These are phyloP conservation scores for Torymus auratus DNA, from an alignment of 2,888 invertebrate genomes.

Conservation along the genomic window DNA sequence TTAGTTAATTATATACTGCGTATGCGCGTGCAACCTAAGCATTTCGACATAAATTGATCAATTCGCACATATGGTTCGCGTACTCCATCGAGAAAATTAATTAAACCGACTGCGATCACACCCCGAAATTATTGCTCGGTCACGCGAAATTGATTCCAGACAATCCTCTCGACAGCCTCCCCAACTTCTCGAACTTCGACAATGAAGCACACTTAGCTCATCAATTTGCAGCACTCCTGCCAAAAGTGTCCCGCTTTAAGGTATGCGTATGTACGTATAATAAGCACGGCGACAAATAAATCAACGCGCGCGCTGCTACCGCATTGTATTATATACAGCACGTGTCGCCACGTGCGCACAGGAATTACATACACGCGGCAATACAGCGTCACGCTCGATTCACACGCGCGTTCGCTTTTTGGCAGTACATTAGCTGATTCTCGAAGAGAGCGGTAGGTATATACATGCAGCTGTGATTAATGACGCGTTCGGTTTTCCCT, in stretches of 20 bases:
- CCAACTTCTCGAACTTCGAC: not conserved
- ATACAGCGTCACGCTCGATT: constrained; percentile 23
- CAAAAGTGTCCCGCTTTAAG: constrained; percentile 22
- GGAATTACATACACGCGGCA: not conserved
- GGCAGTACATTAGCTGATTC: too few relatives aligned
- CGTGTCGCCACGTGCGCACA: constrained; percentile 73
- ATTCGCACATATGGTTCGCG: too few relatives aligned
- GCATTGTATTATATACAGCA: constrained; percentile 58
- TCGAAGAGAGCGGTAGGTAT: constrained; percentile 15
- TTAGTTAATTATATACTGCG: too few relatives aligned
- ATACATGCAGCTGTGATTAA: constrained; percentile 41
- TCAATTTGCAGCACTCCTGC: constrained; percentile 40
- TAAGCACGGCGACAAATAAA: constrained; percentile 28
- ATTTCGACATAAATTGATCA: too few relatives aligned
- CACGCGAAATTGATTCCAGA: too few relatives aligned
- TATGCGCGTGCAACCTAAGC: too few relatives aligned
- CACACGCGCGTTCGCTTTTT: too few relatives aligned
- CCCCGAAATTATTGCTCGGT: too few relatives aligned
- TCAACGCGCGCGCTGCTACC: constrained; percentile 8
- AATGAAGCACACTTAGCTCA: constrained; percentile 39
- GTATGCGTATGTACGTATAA: not conserved
- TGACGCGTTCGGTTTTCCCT: constrained; percentile 8
- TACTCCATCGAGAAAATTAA: too few relatives aligned
- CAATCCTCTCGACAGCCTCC: too few relatives aligned
- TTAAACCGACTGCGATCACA: too few relatives aligned